These are phyloP conservation scores for Apostichopus parvimensis DNA, from an alignment of 35 echinoderm and acorn worm genomes.

Conservation along the genomic window DNA sequence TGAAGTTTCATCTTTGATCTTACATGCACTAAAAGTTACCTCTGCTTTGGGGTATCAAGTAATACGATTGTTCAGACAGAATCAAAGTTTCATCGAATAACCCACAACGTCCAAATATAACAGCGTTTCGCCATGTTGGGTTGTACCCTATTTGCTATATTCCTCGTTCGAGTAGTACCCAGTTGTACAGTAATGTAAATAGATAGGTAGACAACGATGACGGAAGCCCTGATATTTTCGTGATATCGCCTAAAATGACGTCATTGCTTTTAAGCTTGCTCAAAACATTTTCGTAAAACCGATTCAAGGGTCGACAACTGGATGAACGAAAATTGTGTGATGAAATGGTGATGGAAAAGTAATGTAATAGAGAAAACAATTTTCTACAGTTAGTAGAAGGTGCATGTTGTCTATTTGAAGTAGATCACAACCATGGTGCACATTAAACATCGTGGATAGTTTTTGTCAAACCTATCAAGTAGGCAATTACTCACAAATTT, in stretches of 20 bases:
- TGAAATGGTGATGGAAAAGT: too few relatives aligned
- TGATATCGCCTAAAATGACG: constrained; percentile 7
- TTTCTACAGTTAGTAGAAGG: too few relatives aligned
- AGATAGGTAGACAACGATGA: not conserved
- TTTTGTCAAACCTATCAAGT: too few relatives aligned
- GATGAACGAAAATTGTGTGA: too few relatives aligned
- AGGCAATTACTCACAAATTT: too few relatives aligned
- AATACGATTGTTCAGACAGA: not conserved
- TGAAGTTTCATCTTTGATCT: too few relatives aligned
- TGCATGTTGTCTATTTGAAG: too few relatives aligned
- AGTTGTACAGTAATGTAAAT: not conserved
- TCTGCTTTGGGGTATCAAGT: not conserved
- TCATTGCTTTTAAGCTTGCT: not conserved
- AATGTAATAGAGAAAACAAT: too few relatives aligned
- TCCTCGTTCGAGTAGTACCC: not conserved
- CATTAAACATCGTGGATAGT: too few relatives aligned
- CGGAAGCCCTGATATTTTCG: constrained; percentile 11
- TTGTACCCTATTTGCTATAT: not conserved
- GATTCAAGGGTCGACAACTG: too few relatives aligned
- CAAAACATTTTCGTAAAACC: not conserved
- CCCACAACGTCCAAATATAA: not conserved
- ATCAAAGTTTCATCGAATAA: not conserved
- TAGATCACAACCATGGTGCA: too few relatives aligned
- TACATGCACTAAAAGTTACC: not conserved
- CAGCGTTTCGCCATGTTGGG: constrained; percentile 1